A percentile compares a stretch with the other conserved stretches of the same genome.
Evolutionary conservation across 2,113 vertebrate genomes (phyloP).

Genomic region (Vimba vimba): DNA sequence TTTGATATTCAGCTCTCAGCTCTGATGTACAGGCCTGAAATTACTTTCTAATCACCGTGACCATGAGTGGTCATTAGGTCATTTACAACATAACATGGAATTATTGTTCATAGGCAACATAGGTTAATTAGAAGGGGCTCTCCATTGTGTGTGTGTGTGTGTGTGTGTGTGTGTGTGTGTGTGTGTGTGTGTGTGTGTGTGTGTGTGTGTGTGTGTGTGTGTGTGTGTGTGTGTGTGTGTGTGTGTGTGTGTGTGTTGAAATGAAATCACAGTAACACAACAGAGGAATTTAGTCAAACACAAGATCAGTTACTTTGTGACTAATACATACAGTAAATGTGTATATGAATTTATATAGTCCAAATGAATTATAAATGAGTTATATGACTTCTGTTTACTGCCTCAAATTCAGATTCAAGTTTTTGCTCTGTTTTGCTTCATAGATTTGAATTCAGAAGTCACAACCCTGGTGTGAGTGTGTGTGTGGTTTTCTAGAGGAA

Average conservation of each 20-base stretch:
- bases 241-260: background rate
- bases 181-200: background rate
- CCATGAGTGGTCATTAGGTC: conserved; percentile 13
- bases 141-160: background rate
- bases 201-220: background rate
- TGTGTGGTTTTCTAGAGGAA: background rate
- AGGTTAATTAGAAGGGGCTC: conserved; percentile 1
- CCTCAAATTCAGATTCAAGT: background rate
- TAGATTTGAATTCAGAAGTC: background rate
- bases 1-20: background rate
- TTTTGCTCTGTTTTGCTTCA: background rate
- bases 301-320: background rate
- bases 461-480: background rate
- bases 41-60: conserved; percentile 18
- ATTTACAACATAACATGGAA: conserved; percentile 1
- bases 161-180: no score
- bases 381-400: background rate
- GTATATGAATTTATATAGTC: no score
- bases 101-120: conserved; percentile 16
- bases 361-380: no score
- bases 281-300: background rate
- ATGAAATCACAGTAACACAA: conserved; percentile 1
- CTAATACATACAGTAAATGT: background rate
- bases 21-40: conserved; percentile 7
- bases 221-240: background rate